Conservation (phyloP, 2,113 vertebrate genomes). For the Chelonoidis abingdonii region DNA sequence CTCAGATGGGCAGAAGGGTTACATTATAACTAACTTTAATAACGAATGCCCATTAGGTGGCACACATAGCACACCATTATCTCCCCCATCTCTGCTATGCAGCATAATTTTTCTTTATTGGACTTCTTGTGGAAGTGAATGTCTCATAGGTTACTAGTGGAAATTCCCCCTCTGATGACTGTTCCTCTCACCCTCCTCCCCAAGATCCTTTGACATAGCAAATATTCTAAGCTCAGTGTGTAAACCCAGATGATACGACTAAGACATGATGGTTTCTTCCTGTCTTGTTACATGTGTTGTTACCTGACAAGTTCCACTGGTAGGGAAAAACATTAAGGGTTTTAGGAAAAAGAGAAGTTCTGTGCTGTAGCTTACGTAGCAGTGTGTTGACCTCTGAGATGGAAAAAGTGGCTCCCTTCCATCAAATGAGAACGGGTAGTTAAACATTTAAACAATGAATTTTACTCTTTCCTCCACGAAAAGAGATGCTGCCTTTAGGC, state of each 20-base stretch:
- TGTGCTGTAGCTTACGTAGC: neutral
- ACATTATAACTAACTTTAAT: neutral
- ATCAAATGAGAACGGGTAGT: neutral
- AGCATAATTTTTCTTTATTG: neutral
- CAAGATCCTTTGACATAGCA: slow-evolving; percentile 1
- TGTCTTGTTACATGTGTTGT: slow-evolving; percentile 28
- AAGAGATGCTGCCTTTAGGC: neutral
- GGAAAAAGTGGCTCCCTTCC: neutral
- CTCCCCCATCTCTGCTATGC: slow-evolving; percentile 11
- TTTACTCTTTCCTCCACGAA: accelerated
- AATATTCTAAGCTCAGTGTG: neutral
- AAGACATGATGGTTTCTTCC: slow-evolving; percentile 19
- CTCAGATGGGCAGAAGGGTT: too few relatives aligned
- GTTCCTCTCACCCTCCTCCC: neutral
- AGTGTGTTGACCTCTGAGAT: neutral
- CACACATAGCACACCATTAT: neutral
- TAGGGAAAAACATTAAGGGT: slow-evolving; percentile 3
- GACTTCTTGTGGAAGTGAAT: neutral
- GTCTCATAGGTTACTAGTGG: slow-evolving; percentile 30
- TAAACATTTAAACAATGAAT: neutral
- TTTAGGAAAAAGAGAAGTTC: slow-evolving; percentile 9
- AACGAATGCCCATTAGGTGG: neutral
- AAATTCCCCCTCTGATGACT: slow-evolving; percentile 55
- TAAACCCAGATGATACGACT: slow-evolving; percentile 27
- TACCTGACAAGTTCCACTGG: neutral